phyloP scores from a whole-genome alignment of 53 echinoderm and acorn worm genomes.

The Patiria pectinifera region DNA sequence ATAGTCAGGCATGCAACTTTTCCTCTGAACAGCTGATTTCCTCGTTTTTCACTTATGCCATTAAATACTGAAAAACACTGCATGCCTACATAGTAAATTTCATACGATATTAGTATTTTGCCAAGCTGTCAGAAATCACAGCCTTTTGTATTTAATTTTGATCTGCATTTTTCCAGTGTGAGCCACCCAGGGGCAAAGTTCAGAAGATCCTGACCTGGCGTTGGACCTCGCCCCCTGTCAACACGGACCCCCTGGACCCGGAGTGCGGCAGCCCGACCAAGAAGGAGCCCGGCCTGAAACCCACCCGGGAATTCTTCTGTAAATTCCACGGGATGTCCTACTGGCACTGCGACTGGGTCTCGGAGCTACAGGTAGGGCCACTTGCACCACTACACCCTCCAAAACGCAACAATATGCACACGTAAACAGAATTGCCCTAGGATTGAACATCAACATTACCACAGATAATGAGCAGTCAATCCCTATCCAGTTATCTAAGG shows the following conservation, averaged over 20 bases:
- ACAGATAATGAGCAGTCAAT: too few species aligned
- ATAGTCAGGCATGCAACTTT: too few species aligned
- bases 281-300: conserved; percentile 81
- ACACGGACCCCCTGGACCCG: conserved; percentile 82
- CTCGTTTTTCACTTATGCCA: too few species aligned
- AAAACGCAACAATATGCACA: too few species aligned
- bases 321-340: conserved; percentile 96
- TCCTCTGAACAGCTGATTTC: too few species aligned
- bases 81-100: too few species aligned
- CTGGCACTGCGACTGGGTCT: conserved; percentile 99
- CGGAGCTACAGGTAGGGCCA: conserved; percentile 85
- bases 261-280: conserved; percentile 75
- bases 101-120: too few species aligned
- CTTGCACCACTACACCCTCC: not conserved
- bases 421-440: too few species aligned
- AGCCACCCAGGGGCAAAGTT: conserved; percentile 93
- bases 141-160: not conserved
- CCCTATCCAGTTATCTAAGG: too few species aligned
- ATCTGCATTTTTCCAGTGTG: conserved; percentile 68
- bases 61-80: too few species aligned
- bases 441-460: too few species aligned
- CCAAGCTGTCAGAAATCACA: not conserved
- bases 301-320: conserved; percentile 94
- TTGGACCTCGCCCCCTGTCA: conserved; percentile 90
- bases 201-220: conserved; percentile 98